A percentile compares a stretch with the other conserved stretches of the same genome.
Conservation (phyloP, 2,113 vertebrate species). For the Todiramphus saurophagus region DNA sequence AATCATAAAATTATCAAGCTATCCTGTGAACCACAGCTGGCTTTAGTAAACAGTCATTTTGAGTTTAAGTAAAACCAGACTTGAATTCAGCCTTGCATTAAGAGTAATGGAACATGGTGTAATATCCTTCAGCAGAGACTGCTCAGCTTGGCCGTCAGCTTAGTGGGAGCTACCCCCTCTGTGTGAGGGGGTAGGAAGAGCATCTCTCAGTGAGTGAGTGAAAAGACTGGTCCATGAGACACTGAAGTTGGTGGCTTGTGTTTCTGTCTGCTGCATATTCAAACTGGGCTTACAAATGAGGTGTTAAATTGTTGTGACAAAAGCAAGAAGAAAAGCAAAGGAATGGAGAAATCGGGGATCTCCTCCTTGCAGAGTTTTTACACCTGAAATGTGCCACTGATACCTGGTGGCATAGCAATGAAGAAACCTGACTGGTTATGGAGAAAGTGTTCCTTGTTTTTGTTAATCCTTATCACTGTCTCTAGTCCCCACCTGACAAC, state of each 20-base stretch:
- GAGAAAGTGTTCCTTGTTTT: background rate
- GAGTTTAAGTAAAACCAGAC: constrained; percentile 67
- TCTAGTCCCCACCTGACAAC: background rate
- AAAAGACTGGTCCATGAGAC: background rate
- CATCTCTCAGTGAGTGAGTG: background rate
- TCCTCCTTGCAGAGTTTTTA: background rate
- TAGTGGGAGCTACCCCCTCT: background rate
- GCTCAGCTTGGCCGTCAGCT: background rate
- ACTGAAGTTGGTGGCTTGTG: background rate
- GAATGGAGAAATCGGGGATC: background rate
- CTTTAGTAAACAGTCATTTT: constrained; percentile 45
- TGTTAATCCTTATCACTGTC: background rate
- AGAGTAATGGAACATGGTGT: background rate
- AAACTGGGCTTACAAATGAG: background rate
- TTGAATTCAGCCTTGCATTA: constrained; percentile 27
- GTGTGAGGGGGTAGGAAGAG: background rate
- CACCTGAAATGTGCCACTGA: background rate
- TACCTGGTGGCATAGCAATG: background rate
- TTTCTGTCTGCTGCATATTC: background rate
- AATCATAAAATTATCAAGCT: constrained; percentile 44
- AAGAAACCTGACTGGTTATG: background rate
- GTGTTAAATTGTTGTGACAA: background rate
- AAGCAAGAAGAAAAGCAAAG: background rate
- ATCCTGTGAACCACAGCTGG: constrained; percentile 55
- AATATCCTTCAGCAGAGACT: background rate